Evolutionary conservation across 1,140 invertebrate species (phyloP).

Genomic region (Coenobita brevimanus): DNA sequence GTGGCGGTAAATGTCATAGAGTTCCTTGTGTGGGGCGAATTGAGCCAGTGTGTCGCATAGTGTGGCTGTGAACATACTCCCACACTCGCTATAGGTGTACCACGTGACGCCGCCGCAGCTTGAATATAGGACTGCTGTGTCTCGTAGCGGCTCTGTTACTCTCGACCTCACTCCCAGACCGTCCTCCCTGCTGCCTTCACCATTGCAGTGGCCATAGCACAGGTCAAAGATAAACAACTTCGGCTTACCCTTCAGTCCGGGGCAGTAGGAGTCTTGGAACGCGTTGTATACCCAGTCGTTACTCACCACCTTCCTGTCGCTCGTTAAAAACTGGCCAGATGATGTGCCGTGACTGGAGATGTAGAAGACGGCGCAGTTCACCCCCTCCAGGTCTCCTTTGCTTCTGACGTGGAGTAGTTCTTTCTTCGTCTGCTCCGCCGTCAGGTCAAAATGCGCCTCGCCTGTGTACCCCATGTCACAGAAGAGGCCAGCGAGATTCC

Average conservation of each 20-base stretch:
- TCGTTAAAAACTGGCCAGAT: conserved; percentile 17
- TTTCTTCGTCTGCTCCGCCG: conserved; percentile 15
- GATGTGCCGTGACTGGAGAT: conserved; percentile 29
- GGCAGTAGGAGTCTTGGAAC: conserved; percentile 44
- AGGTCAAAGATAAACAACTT: conserved; percentile 45
- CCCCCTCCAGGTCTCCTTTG: not conserved
- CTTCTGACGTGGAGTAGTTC: conserved; percentile 9
- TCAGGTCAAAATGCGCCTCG: conserved; percentile 10
- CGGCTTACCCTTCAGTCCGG: conserved; percentile 35
- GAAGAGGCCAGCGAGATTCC: conserved; percentile 30
- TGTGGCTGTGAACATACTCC: too few relatives aligned
- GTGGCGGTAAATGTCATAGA: too few relatives aligned
- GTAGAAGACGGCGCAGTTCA: conserved; percentile 12
- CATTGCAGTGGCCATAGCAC: not conserved
- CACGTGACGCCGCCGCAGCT: too few relatives aligned
- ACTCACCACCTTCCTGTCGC: conserved; percentile 21
- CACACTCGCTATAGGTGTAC: too few relatives aligned
- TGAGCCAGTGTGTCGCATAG: too few relatives aligned
- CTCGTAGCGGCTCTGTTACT: too few relatives aligned
- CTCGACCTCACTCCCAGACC: too few relatives aligned
- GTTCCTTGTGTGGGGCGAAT: too few relatives aligned
- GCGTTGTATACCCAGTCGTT: conserved; percentile 6
- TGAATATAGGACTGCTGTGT: too few relatives aligned
- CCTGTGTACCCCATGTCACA: conserved; percentile 44
- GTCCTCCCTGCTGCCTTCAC: too few relatives aligned